These are phyloP conservation scores for Agrochola circellaris DNA, from an alignment of 2,888 invertebrate species.

Conservation along the genomic window DNA sequence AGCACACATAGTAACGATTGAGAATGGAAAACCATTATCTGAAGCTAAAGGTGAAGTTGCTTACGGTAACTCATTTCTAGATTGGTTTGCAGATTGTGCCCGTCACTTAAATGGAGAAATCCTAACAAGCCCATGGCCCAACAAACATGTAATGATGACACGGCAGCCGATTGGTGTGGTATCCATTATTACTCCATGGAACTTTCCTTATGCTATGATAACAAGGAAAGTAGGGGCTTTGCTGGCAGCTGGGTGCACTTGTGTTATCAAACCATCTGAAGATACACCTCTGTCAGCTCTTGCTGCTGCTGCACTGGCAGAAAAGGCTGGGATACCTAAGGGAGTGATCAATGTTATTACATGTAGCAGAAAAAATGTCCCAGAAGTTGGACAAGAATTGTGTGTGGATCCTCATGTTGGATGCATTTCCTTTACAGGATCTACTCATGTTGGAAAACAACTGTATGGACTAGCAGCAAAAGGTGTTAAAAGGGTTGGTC, in stretches of 20 bases:
- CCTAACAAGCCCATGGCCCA: constrained; percentile 93
- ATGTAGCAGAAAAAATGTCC: constrained; percentile 93
- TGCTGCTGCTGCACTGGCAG: constrained; percentile 95
- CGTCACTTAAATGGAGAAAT: constrained; percentile 96
- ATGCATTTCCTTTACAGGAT: constrained; percentile 98
- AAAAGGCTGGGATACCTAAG: constrained; percentile 97
- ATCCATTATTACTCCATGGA: constrained; percentile 98
- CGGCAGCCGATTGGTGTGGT: constrained; percentile 98
- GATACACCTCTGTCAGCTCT: constrained; percentile 99
- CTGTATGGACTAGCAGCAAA: constrained; percentile 95
- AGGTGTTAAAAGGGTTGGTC: constrained; percentile 96
- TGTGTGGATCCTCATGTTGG: constrained; percentile 96
- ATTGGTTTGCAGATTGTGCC: constrained; percentile 99
- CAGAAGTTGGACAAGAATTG: constrained; percentile 95
- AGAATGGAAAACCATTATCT: constrained; percentile 97
- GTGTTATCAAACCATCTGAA: constrained; percentile 98
- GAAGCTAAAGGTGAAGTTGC: constrained; percentile 97
- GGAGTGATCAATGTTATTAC: constrained; percentile 98
- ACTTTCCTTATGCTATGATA: constrained; percentile 99
- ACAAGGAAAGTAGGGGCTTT: constrained; percentile 98
- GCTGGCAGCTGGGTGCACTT: constrained; percentile 98
- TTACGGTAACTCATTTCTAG: constrained; percentile 98
- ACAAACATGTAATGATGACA: constrained; percentile 94
- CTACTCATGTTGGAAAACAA: constrained; percentile 97
- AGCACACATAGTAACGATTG: constrained; percentile 95